phyloP scores from a whole-genome alignment of 2,113 vertebrate genomes.

The Aix galericulata region DNA sequence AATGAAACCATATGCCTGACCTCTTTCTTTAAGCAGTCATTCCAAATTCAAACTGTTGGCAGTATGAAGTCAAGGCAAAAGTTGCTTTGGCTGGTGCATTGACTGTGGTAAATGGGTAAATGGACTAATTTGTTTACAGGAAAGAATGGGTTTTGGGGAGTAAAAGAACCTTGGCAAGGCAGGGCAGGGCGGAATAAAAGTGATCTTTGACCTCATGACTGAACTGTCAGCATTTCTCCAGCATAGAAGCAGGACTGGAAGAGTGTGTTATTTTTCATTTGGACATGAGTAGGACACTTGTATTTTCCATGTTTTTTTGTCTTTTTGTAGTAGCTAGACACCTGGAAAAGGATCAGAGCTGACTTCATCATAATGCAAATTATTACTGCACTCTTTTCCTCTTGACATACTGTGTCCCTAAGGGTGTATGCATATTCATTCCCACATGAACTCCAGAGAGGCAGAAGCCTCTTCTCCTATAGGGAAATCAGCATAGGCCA shows the following conservation, averaged over 20 bases:
- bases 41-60: background rate
- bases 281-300: background rate
- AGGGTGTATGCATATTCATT: background rate
- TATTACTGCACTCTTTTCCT: background rate
- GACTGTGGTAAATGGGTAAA: background rate
- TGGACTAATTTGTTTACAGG: background rate
- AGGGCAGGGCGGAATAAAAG: background rate
- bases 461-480: background rate
- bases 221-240: background rate
- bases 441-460: background rate
- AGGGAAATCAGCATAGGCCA: background rate
- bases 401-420: background rate
- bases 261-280: background rate
- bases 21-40: background rate
- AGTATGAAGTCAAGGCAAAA: background rate
- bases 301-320: background rate
- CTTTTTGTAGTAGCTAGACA: background rate
- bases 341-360: background rate
- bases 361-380: background rate
- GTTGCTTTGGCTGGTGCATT: background rate
- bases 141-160: background rate
- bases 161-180: background rate
- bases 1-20: background rate
- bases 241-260: background rate
- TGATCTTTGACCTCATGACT: background rate